Evolutionary conservation across 2,113 vertebrate species (phyloP), one percentile per base, ranked within the genome.

Genomic region (Lophius piscatorius): DNA sequence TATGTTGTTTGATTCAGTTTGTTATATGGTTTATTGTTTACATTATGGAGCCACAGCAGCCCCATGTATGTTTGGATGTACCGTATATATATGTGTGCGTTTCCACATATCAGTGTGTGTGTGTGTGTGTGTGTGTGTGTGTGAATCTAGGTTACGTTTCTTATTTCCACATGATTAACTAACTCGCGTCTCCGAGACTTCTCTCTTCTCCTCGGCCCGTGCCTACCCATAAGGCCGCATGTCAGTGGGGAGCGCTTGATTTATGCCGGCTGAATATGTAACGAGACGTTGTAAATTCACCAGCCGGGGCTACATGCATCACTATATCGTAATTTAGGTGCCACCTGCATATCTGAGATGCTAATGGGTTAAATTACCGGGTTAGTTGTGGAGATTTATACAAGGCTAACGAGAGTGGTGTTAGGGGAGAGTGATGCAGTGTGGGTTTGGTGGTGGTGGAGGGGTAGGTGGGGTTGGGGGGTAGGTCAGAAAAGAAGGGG

Each of bases 181-280:
- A 82, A 87, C 74, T 80, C n/a, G 14, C 36, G 16, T 81, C 66
- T 59, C 63, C 5, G 49, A 71, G 68, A 76, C 75, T 62, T 70
- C 61, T 84, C 58, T 77, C 36, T 81, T 46, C 64, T 70, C 82
- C 84, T 92, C 92, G 91, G 92, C 91, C 81, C 64, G 56, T 69
- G 75, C 88, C 94, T 93, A 88, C 92, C 88, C 90, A 91, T 93
- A 92, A 93, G 85, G 93, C 90, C 83, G 83, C 78, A 91, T 94
- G 94, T 94, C 94, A 94, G 91, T 84, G 82, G 91, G 90, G 87
- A 93, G 92, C 93, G 90, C 90, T 91, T 93, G 92, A 91, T 90
- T 95, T 96, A 94, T 94, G 91, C 93, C 82, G 88, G 89, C 90
- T 93, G 93, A 95, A 95, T 95, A 84, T 96, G 94, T 92, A 96